Evolutionary conservation across 2,797 vertebrate species (phyloP).

Genomic region (Danionella dracula): DNA sequence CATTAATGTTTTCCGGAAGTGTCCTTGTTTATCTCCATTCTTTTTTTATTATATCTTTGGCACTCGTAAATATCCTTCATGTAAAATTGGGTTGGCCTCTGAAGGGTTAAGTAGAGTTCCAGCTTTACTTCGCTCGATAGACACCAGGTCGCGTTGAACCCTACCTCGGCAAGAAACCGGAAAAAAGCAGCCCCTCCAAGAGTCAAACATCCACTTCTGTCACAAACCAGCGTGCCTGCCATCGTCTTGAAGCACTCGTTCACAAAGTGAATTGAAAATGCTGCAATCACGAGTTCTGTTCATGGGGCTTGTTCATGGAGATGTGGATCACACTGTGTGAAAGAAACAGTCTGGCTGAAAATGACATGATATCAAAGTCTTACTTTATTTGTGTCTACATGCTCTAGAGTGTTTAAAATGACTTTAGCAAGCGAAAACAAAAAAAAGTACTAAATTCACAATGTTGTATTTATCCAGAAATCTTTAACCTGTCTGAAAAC

Average conservation of each 20-base stretch:
- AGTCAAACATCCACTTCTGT: not conserved
- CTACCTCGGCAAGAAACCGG: too few relatives aligned
- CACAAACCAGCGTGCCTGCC: not conserved
- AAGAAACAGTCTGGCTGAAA: not conserved
- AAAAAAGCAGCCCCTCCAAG: too few relatives aligned
- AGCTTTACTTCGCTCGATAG: too few relatives aligned
- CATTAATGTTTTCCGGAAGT: too few relatives aligned
- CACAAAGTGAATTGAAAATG: not conserved
- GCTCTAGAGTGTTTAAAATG: constrained; percentile 1
- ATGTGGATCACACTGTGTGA: not conserved
- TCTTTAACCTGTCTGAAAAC: constrained; percentile 27
- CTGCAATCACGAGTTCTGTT: not conserved
- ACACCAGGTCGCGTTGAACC: too few relatives aligned
- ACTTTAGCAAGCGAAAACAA: constrained; percentile 47
- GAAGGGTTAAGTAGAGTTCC: too few relatives aligned
- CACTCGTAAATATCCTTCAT: too few relatives aligned
- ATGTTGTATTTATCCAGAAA: constrained; percentile 40
- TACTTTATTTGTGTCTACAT: constrained; percentile 21
- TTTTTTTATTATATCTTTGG: too few relatives aligned
- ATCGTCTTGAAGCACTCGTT: not conserved
- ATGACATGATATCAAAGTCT: constrained; percentile 1
- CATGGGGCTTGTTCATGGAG: not conserved
- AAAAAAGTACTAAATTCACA: constrained; percentile 35
- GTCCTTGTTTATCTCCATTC: too few relatives aligned
- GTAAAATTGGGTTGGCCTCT: too few relatives aligned